Percentiles rank a stretch among this genome's conserved stretches.
phyloP scores from a whole-genome alignment of 2,797 vertebrate genomes.

The Gobionotothen gibberifrons region DNA sequence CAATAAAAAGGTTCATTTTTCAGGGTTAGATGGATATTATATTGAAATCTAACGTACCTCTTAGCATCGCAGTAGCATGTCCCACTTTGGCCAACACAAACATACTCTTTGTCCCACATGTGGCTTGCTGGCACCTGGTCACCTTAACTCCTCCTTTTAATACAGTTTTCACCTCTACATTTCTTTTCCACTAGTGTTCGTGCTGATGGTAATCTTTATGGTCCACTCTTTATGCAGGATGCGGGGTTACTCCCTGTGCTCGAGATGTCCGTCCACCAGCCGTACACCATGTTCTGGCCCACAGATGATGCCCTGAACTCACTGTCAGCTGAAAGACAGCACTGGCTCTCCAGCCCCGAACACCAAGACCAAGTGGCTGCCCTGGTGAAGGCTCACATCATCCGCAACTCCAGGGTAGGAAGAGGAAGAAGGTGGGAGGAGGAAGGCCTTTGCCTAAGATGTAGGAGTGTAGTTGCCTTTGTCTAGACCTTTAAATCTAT shows the following conservation, averaged over 20 bases:
- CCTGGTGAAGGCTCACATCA: conserved; percentile 89
- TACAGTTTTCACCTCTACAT: neutral
- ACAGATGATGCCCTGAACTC: conserved; percentile 86
- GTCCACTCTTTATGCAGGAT: conserved; percentile 72
- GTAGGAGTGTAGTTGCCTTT: too few relatives aligned
- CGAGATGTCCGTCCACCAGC: conserved; percentile 81
- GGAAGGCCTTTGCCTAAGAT: neutral
- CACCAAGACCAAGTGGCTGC: conserved; percentile 87
- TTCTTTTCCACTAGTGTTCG: neutral
- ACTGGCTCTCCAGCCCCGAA: conserved; percentile 89
- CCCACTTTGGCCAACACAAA: too few relatives aligned
- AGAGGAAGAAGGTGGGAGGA: neutral
- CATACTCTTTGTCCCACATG: too few relatives aligned
- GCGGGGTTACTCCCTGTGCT: conserved; percentile 86
- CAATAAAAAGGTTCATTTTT: too few relatives aligned
- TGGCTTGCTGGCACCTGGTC: too few relatives aligned
- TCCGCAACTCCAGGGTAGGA: conserved; percentile 83
- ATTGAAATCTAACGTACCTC: too few relatives aligned
- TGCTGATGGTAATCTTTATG: neutral
- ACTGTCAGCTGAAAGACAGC: conserved; percentile 83
- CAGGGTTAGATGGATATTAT: too few relatives aligned
- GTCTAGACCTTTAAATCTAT: too few relatives aligned
- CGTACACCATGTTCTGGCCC: conserved; percentile 95
- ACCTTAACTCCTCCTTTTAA: neutral
- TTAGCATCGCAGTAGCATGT: too few relatives aligned